Evolutionary conservation across 2,797 vertebrate species (phyloP), one percentile per base, ranked within the genome.

Genomic region (Diglossa cyanea): DNA sequence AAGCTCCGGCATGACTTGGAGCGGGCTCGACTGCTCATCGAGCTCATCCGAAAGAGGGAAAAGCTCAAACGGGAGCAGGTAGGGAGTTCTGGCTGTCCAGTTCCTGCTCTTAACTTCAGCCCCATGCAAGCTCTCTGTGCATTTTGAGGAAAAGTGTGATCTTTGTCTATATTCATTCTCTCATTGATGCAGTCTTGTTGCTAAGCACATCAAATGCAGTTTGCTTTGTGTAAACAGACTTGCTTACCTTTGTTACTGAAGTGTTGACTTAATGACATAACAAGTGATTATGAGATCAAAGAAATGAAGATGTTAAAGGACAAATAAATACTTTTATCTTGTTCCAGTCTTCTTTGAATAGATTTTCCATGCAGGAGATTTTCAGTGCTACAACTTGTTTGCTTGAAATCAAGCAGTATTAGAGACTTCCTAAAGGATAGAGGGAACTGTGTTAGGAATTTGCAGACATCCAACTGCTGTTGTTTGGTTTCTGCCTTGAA

Each of bases 1-100:
- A 99, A 99, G 90, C 97, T 99, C 79, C 98, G 99, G 54, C 99
- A 99, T 9, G 99, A 99, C 97, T 86, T 99, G 97, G 99, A 99
- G 95, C 98, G 99, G 91, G 99, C 99, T 0, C 97, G 99, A 65
- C 98, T 99, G 91, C 97, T 99, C 93, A 98, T 99, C 25, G 99
- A 99, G 96, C 98, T 99, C 73, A 99, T 99, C 96, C 98, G 98
- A 6, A 99, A 99, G 92, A 97, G 98, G 90, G 98, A 99, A 45
- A 99, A 99, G 82, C 98, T 99, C 72, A 99, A 99, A 93, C 96
- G 99, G 92, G 99, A 99, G 65, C 98, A 99, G 98, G 99, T 99
- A 53, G 86, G 97, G 66, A 75, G 11, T 9, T 33, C 3, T 53
- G 66, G 5, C 53, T 58, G 23, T 23, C 5, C 1, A 14, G 30